Evolutionary conservation across 2,888 invertebrate genomes (phyloP).

Genomic region (Tachina fera): DNA sequence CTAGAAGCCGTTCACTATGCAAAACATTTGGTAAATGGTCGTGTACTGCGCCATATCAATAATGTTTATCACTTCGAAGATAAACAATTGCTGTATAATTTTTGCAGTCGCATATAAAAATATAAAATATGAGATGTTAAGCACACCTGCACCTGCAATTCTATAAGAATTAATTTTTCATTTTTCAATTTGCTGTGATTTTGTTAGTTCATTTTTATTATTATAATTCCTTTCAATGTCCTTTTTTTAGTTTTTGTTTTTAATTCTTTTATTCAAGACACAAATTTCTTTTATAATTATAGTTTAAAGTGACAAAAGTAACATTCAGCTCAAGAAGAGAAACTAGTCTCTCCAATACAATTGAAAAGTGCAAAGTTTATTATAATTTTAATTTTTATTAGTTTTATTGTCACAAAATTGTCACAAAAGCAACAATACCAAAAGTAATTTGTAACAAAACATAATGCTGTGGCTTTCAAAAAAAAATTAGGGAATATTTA

Average conservation of each 20-base stretch:
- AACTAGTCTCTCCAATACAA: constrained; percentile 44
- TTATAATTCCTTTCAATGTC: constrained; percentile 39
- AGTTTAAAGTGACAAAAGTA: not conserved
- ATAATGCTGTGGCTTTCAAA: constrained; percentile 67
- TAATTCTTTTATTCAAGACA: constrained; percentile 42
- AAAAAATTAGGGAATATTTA: constrained; percentile 71
- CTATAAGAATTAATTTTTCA: constrained; percentile 40
- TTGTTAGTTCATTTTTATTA: constrained; percentile 69
- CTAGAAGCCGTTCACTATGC: constrained; percentile 92
- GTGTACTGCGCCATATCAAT: constrained; percentile 92
- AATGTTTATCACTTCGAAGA: constrained; percentile 94
- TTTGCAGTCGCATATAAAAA: constrained; percentile 83
- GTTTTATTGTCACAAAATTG: constrained; percentile 33
- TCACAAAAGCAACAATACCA: constrained; percentile 61
- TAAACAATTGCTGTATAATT: constrained; percentile 91
- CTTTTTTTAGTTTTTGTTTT: constrained; percentile 26
- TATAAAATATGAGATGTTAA: not conserved
- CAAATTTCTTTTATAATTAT: constrained; percentile 13
- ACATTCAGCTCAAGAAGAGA: constrained; percentile 52
- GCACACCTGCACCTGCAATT: constrained; percentile 30
- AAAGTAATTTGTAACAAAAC: constrained; percentile 46
- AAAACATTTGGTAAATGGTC: constrained; percentile 91
- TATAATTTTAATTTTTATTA: not conserved
- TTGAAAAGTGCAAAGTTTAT: constrained; percentile 50
- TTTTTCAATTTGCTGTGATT: constrained; percentile 68